Percentiles rank a stretch among this genome's conserved stretches.
Evolutionary conservation across 64 coral and sea anemone genomes (phyloP).

Genomic region (Stichodactyla mertensii): DNA sequence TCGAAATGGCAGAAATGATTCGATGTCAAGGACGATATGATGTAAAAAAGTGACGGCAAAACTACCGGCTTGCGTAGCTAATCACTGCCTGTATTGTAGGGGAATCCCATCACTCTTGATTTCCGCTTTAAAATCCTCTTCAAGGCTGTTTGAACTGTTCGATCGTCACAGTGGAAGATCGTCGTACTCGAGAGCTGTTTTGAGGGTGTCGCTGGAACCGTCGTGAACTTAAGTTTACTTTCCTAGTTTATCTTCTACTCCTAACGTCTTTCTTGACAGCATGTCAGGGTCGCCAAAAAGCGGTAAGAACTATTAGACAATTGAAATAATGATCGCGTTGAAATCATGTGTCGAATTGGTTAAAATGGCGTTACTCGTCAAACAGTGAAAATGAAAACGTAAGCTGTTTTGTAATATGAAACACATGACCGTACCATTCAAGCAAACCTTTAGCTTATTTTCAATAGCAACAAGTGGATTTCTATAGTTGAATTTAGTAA

Average conservation of each 20-base stretch:
- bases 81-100: not conserved
- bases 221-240: not conserved
- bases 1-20: constrained; percentile 5
- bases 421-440: not conserved
- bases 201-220: not conserved
- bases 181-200: not conserved
- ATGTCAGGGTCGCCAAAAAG: not conserved
- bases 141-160: not conserved
- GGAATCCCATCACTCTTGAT: not conserved
- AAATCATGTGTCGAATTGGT: not conserved
- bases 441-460: not conserved
- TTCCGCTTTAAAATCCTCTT: not conserved
- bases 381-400: not conserved
- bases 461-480: not conserved
- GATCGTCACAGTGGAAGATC: not conserved
- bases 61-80: not conserved
- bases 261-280: not conserved
- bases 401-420: not conserved
- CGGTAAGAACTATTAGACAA: not conserved
- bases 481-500: not conserved
- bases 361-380: not conserved
- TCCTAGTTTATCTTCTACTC: not conserved
- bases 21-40: not conserved
- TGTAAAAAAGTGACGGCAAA: constrained; percentile 16
- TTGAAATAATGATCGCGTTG: not conserved